Evolutionary conservation across 2,113 vertebrate species (phyloP), one percentile per base, ranked within the genome.

Genomic region (Halichoerus grypus): DNA sequence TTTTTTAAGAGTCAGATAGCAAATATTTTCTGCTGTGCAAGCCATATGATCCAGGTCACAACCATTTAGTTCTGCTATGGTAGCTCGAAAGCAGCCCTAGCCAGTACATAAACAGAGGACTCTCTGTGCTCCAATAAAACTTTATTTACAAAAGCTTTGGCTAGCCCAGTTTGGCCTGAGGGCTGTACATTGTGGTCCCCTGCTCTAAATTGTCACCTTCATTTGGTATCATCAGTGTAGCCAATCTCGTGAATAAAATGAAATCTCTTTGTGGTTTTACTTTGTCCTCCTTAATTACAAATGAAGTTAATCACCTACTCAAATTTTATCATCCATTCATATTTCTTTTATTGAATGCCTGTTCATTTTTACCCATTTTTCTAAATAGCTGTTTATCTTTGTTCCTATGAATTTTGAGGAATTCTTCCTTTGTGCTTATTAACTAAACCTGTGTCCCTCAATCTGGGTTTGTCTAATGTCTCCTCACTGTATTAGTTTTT

Each of bases 121-220:
- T 2, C 11, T 63, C 82, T 65, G 46, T 87, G 26, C 42, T 21
- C 80, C 53, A 59, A 72, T 72, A 87, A 97, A 90, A 81, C 86
- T 95, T 95, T 88, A 93, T 96, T 96, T 85, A 92, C 67, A 95
- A 61, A 91, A 95, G 18, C n/a, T 59, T 28, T 7, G 13, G 16
- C 26, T 31, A 31, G 31, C 77, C 71, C 42, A n/a, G 2, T 49
- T 61, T 21, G 91, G 13, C 71, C 63, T 2, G 8, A 36, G 31
- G 16, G n/a, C 28, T 65, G 1, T 13, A n/a, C 33, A 28, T 2
- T 49, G 4, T 21, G 24, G 63, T 10, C 4, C 7, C 28, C 53
- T n/a, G 53, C 39, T 69, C 36, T 14, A 1, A 22, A 18, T 0
- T 26, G 42, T 57, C 72, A 59, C 28, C 51, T n/a, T 31, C 16